These are phyloP conservation scores for Caenorhabditis sp. DNA, from an alignment of 2,888 invertebrate species.

Conservation along the genomic window DNA sequence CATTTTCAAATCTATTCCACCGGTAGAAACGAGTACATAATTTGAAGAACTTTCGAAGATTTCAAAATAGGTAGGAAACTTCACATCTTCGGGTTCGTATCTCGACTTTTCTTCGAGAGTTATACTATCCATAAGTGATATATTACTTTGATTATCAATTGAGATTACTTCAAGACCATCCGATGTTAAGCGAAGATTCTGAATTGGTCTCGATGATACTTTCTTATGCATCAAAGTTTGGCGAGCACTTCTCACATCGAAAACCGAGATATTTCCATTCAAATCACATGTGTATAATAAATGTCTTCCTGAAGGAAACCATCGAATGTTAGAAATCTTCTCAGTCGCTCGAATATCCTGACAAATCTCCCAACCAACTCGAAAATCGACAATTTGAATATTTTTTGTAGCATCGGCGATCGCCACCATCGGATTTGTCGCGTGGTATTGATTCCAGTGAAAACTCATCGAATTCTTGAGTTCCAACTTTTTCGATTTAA, in stretches of 20 bases:
- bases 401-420: constrained; percentile 19
- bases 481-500: background rate
- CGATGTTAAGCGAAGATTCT: background rate
- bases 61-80: too few relatives aligned
- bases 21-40: too few relatives aligned
- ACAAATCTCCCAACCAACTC: background rate
- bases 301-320: background rate
- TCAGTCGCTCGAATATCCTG: background rate
- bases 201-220: background rate
- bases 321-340: background rate
- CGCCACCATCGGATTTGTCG: constrained; percentile 26
- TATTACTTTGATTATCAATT: background rate
- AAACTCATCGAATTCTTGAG: constrained; percentile 9
- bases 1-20: too few relatives aligned
- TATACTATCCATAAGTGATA: background rate
- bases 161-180: background rate
- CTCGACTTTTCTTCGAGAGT: too few relatives aligned
- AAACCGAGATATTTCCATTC: background rate
- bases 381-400: background rate
- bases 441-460: constrained; percentile 40
- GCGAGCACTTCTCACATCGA: background rate
- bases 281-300: background rate
- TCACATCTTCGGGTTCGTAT: too few relatives aligned
- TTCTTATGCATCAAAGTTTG: background rate
- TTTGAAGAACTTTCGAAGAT: too few relatives aligned